Evolutionary conservation across 2,113 vertebrate genomes (phyloP).

Genomic region (Paracanthobrama guichenoti): DNA sequence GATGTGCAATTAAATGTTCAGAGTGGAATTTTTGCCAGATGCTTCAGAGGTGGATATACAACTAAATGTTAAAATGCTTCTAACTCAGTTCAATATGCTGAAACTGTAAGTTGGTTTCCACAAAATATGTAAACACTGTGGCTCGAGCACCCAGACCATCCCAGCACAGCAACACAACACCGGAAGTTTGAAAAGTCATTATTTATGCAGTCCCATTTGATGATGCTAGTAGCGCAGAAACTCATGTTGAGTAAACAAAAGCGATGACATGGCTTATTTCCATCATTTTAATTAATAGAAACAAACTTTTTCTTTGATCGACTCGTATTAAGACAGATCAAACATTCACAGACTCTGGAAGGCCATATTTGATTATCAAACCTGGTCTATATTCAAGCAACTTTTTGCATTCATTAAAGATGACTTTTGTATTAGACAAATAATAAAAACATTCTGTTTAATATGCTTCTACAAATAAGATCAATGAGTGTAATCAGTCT

Average conservation of each 20-base stretch:
- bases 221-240: background rate
- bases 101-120: background rate
- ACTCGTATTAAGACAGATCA: constrained; percentile 6
- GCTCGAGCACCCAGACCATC: background rate
- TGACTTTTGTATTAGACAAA: constrained; percentile 21
- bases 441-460: constrained; percentile 28
- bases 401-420: background rate
- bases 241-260: background rate
- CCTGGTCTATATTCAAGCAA: background rate
- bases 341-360: constrained; percentile 35
- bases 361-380: constrained; percentile 23
- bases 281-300: constrained; percentile 24
- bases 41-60: background rate
- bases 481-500: constrained; percentile 23
- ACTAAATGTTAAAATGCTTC: background rate
- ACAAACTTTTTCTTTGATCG: background rate
- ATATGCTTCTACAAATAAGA: constrained; percentile 32
- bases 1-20: background rate
- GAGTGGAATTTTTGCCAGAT: background rate
- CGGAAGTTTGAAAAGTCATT: background rate
- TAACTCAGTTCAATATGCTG: background rate
- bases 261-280: background rate
- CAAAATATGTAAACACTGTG: background rate
- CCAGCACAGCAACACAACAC: background rate
- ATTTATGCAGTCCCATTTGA: background rate